Conservation (phyloP, 2,888 invertebrate species). For the Mylabris sibirica region DNA sequence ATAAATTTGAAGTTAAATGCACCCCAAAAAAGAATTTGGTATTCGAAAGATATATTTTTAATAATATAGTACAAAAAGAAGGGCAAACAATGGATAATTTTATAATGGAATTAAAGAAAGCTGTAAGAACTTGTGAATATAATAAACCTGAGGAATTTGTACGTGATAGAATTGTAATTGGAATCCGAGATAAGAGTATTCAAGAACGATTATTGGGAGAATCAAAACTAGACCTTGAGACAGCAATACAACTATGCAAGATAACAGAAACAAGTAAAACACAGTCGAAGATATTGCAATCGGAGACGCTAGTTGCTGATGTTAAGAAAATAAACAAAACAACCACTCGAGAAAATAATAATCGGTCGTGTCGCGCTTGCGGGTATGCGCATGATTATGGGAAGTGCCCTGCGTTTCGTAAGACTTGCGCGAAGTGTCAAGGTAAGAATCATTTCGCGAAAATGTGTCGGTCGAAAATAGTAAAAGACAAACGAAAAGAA, state of each 20-base stretch:
- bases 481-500: too few relatives aligned
- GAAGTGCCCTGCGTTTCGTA: slow-evolving; percentile 15
- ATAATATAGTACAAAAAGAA: neutral
- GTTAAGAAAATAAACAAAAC: too few relatives aligned
- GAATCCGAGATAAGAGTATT: neutral
- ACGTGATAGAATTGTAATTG: neutral
- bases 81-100: neutral
- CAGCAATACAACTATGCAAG: too few relatives aligned
- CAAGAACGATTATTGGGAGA: neutral
- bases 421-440: slow-evolving; percentile 22
- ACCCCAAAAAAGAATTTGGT: neutral
- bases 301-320: too few relatives aligned
- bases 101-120: neutral
- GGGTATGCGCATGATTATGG: too few relatives aligned
- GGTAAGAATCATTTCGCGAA: slow-evolving; percentile 19
- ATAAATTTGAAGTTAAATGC: neutral
- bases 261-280: too few relatives aligned
- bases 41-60: neutral
- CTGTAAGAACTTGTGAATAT: neutral
- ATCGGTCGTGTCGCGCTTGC: too few relatives aligned
- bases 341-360: too few relatives aligned
- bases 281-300: too few relatives aligned
- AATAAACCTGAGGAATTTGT: neutral
- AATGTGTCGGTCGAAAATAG: too few relatives aligned
- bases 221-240: neutral